Percentiles rank a stretch among this genome's conserved stretches.
Conservation (phyloP, 2,888 invertebrate genomes). For the Standfussiana lucernea region DNA sequence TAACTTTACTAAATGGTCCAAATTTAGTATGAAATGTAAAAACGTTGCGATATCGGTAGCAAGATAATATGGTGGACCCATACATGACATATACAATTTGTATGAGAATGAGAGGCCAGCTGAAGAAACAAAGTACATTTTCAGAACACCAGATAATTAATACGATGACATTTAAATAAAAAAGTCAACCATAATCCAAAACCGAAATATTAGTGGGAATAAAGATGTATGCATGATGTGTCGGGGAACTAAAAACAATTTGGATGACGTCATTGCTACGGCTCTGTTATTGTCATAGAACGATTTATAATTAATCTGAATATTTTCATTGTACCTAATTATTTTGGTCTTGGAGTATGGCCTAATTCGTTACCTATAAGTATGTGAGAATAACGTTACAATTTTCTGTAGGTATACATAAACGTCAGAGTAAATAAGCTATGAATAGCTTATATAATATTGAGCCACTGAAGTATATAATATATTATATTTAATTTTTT, state of each 20-base stretch:
- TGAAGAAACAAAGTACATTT: conserved; percentile 68
- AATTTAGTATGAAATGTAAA: conserved; percentile 78
- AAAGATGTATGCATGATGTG: conserved; percentile 41
- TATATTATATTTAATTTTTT: conserved; percentile 88
- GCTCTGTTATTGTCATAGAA: conserved; percentile 75
- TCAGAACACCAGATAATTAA: conserved; percentile 64
- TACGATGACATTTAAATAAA: conserved; percentile 61
- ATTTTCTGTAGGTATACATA: conserved; percentile 82
- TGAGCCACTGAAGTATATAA: conserved; percentile 89
- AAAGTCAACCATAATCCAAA: conserved; percentile 81
- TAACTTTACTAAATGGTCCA: conserved; percentile 86
- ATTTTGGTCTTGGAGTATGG: conserved; percentile 85
- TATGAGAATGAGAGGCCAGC: conserved; percentile 80
- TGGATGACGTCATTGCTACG: conserved; percentile 62
- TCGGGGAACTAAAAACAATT: conserved; percentile 46
- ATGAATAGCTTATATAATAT: conserved; percentile 88
- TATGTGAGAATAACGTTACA: conserved; percentile 75
- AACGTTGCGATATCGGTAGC: conserved; percentile 65
- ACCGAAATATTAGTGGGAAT: conserved; percentile 75
- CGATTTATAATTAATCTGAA: conserved; percentile 66
- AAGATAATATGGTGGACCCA: conserved; percentile 63
- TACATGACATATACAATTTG: conserved; percentile 70
- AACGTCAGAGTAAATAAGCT: conserved; percentile 87
- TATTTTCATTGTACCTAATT: conserved; percentile 68
- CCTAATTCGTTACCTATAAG: conserved; percentile 73